Conservation (phyloP, 2,888 invertebrate genomes). For the Caenorhabditis uteleia region DNA sequence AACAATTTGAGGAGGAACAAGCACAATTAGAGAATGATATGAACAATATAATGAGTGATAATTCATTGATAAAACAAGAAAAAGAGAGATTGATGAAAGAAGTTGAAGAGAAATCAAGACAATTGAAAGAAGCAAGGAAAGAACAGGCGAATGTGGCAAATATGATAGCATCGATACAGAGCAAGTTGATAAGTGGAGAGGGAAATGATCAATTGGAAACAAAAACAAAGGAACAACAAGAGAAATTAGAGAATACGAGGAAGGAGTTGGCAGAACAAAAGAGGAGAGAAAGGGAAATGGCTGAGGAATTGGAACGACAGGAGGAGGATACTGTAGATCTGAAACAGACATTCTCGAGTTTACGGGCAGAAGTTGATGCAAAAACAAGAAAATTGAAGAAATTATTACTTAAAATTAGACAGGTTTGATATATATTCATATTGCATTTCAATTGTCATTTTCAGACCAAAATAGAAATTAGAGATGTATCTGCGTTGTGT, state of each 20-base stretch:
- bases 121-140: slow-evolving; percentile 65
- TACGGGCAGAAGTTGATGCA: slow-evolving; percentile 95
- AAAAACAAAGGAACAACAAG: slow-evolving; percentile 91
- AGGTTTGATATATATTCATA: slow-evolving; percentile 19
- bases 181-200: slow-evolving; percentile 85
- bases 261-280: slow-evolving; percentile 88
- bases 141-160: slow-evolving; percentile 57
- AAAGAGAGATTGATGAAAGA: slow-evolving; percentile 35
- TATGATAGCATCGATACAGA: slow-evolving; percentile 79
- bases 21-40: slow-evolving; percentile 72
- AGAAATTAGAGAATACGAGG: slow-evolving; percentile 83
- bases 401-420: slow-evolving; percentile 80
- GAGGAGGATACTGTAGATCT: slow-evolving; percentile 90
- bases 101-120: slow-evolving; percentile 16
- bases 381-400: slow-evolving; percentile 92
- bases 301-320: slow-evolving; percentile 88
- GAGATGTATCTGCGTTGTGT: slow-evolving; percentile 85
- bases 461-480: slow-evolving; percentile 77
- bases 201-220: slow-evolving; percentile 84
- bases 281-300: slow-evolving; percentile 83
- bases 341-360: slow-evolving; percentile 85
- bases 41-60: slow-evolving; percentile 71
- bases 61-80: slow-evolving; percentile 51
- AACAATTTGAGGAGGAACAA: slow-evolving; percentile 69
- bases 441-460: slow-evolving; percentile 7